These are phyloP conservation scores for Tryphoninae sp. DNA, from an alignment of 2,888 invertebrate genomes.

Conservation along the genomic window DNA sequence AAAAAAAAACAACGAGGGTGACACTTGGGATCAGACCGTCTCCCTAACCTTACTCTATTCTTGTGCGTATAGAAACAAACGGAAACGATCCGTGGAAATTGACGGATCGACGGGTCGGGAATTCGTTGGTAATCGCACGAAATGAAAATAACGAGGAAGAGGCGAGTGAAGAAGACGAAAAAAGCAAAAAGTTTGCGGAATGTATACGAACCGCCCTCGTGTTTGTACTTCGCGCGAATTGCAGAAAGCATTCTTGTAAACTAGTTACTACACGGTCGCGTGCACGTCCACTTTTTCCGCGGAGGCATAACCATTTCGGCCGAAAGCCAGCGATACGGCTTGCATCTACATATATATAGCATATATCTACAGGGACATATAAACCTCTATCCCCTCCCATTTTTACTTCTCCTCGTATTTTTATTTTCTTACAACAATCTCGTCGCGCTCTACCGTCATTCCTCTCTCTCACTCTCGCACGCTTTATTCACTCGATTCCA, in stretches of 20 bases:
- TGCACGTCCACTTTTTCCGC: slow-evolving; percentile 49
- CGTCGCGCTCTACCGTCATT: slow-evolving; percentile 5
- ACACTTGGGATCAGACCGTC: no score
- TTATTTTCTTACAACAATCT: slow-evolving; percentile 24
- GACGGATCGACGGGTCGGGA: background rate
- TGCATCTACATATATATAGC: slow-evolving; percentile 1
- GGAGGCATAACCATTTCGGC: slow-evolving; percentile 51
- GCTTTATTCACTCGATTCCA: slow-evolving; percentile 20
- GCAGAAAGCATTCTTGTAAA: slow-evolving; percentile 52
- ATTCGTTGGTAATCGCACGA: background rate
- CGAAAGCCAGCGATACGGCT: slow-evolving; percentile 39
- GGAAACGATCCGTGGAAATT: no score
- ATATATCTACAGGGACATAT: slow-evolving; percentile 2
- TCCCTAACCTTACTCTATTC: no score
- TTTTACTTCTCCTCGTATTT: slow-evolving; percentile 3
- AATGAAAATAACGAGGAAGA: background rate
- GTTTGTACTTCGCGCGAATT: slow-evolving; percentile 52
- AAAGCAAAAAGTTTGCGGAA: slow-evolving; percentile 6
- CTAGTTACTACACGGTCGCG: slow-evolving; percentile 50
- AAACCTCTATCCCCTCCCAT: slow-evolving; percentile 5
- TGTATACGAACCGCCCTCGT: slow-evolving; percentile 16
- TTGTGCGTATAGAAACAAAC: no score
- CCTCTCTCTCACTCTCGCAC: slow-evolving; percentile 3
- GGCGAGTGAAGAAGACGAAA: background rate
- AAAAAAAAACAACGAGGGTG: no score